Conservation (phyloP, 2,888 invertebrate species). For the Danaus chrysippus region DNA sequence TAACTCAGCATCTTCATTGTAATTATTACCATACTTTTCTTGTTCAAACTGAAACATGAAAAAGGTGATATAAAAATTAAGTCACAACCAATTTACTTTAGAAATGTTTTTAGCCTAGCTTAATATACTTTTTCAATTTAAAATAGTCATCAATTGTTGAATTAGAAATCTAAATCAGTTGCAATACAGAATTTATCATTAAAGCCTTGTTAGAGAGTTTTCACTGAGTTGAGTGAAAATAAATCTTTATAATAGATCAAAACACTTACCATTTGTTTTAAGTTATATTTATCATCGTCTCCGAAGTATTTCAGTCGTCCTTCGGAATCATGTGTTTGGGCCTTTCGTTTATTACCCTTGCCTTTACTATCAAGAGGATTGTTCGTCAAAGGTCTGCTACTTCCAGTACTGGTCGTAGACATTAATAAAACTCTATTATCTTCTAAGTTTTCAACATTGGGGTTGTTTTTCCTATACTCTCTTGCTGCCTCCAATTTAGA, state of each 20-base stretch:
- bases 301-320: slow-evolving; percentile 90
- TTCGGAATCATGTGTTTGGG: slow-evolving; percentile 85
- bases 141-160: no score
- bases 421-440: slow-evolving; percentile 82
- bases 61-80: not conserved
- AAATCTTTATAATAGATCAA: no score
- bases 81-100: not conserved
- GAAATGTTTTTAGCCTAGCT: no score
- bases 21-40: slow-evolving; percentile 88
- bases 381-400: slow-evolving; percentile 81
- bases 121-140: no score
- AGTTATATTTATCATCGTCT: slow-evolving; percentile 92
- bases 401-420: slow-evolving; percentile 83
- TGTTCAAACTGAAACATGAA: slow-evolving; percentile 81
- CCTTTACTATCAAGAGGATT: slow-evolving; percentile 63
- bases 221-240: no score
- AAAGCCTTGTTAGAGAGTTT: no score
- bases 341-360: slow-evolving; percentile 74
- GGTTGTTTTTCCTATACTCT: slow-evolving; percentile 67
- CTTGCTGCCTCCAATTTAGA: slow-evolving; percentile 85
- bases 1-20: slow-evolving; percentile 90
- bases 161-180: no score
- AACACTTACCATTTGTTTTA: slow-evolving; percentile 86
- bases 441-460: slow-evolving; percentile 49
- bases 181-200: no score